Evolutionary conservation across 2,113 vertebrate species (phyloP).

Genomic region (Erythrolamprus reginae): DNA sequence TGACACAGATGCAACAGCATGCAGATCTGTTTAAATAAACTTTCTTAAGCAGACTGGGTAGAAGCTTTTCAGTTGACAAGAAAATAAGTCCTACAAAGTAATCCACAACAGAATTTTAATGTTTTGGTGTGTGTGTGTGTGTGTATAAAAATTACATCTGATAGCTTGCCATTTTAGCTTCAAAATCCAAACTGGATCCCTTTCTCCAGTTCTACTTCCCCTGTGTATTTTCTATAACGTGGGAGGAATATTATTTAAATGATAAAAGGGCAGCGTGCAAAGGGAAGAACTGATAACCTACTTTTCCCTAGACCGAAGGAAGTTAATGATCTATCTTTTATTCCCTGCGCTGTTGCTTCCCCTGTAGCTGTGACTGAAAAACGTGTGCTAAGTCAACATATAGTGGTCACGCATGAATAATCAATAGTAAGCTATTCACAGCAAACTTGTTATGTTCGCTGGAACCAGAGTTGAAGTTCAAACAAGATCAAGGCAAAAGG

Average conservation of each 20-base stretch:
- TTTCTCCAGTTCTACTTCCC: conserved; percentile 11
- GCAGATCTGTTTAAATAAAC: background rate
- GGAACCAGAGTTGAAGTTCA: background rate
- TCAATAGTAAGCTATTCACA: conserved; percentile 1
- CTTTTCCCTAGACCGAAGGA: conserved; percentile 29
- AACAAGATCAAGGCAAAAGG: background rate
- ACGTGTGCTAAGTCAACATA: background rate
- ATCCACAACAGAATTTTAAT: background rate
- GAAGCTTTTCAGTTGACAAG: background rate
- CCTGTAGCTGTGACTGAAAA: background rate
- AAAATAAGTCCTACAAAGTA: background rate
- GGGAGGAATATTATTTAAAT: conserved; percentile 3
- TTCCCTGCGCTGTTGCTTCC: background rate
- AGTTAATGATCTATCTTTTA: conserved; percentile 11
- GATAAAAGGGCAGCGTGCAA: background rate
- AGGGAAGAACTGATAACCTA: conserved; percentile 1
- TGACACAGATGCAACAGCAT: background rate
- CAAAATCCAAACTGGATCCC: conserved; percentile 7
- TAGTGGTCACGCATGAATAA: background rate
- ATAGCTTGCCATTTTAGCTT: background rate
- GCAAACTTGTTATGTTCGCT: background rate
- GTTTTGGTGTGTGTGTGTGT: no score
- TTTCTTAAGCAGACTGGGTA: background rate
- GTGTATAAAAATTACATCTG: no score
- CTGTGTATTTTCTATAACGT: background rate